Conservation (phyloP, 2,113 vertebrate genomes). For the Cinclus mexicanus region DNA sequence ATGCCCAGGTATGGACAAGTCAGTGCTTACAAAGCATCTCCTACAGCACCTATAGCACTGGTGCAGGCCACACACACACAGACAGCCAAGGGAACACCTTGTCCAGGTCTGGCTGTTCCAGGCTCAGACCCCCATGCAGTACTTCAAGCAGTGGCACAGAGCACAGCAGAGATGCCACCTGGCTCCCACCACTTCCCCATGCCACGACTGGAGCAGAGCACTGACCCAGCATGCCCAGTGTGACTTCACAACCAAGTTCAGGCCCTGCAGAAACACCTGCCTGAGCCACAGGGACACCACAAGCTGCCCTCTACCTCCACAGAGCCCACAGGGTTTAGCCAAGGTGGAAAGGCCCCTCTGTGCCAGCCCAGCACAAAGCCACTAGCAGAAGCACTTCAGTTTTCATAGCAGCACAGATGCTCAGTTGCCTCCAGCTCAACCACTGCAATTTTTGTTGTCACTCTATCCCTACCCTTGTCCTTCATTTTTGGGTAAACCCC, state of each 20-base stretch:
- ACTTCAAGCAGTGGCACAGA: not conserved
- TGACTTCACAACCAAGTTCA: no score
- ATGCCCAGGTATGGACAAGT: rapidly evolving
- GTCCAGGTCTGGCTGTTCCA: not conserved
- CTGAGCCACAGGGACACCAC: not conserved
- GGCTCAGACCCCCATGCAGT: not conserved
- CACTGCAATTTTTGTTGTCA: not conserved
- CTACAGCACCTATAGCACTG: rapidly evolving
- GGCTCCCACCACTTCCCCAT: not conserved
- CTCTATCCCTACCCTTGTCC: not conserved
- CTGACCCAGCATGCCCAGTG: rapidly evolving
- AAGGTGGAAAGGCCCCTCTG: not conserved
- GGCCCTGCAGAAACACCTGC: rapidly evolving
- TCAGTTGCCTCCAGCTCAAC: not conserved
- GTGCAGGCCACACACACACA: not conserved
- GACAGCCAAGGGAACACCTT: not conserved
- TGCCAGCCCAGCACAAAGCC: not conserved
- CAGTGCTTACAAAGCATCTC: not conserved
- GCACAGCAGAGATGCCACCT: not conserved
- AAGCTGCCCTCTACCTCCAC: not conserved
- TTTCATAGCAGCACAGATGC: not conserved
- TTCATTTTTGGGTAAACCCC: not conserved
- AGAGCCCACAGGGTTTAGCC: not conserved
- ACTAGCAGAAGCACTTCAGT: not conserved
- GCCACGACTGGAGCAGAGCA: rapidly evolving